Evolutionary conservation across 2,888 invertebrate species (phyloP).

Genomic region (Parasteatoda lunata): DNA sequence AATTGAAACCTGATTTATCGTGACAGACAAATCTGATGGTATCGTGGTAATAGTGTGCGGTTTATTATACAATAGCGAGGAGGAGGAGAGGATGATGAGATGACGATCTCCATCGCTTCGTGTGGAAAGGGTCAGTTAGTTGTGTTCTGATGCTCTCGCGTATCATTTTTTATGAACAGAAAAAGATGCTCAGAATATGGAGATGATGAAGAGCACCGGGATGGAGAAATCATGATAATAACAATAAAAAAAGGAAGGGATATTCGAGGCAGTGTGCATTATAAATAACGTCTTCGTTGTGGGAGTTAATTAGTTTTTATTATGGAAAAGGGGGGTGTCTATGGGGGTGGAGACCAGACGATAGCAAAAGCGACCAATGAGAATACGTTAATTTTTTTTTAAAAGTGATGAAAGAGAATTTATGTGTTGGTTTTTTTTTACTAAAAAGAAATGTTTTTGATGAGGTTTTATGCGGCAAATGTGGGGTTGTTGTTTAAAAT

Average conservation of each 20-base stretch:
- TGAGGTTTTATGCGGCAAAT: too few species aligned
- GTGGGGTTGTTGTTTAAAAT: too few species aligned
- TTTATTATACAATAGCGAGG: conserved; percentile 67
- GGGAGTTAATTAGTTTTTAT: conserved; percentile 67
- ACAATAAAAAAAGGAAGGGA: conserved; percentile 37
- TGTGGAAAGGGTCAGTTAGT: conserved; percentile 43
- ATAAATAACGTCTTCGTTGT: conserved; percentile 59
- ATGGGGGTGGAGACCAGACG: conserved; percentile 7
- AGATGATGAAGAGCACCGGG: conserved; percentile 6
- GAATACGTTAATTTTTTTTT: conserved; percentile 31
- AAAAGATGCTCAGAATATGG: conserved; percentile 17
- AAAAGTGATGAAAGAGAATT: background rate
- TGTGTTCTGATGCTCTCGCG: background rate
- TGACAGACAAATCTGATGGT: conserved; percentile 69
- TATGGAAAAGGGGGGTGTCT: conserved; percentile 19
- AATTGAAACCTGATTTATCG: conserved; percentile 69
- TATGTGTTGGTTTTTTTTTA: too few species aligned
- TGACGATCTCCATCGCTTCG: conserved; percentile 37
- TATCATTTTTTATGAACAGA: background rate
- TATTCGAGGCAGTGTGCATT: conserved; percentile 41
- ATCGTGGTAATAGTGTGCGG: conserved; percentile 68
- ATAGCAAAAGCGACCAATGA: background rate
- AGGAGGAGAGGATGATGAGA: conserved; percentile 14
- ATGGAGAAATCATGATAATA: conserved; percentile 18
- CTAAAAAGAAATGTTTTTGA: too few species aligned